Base-by-base conservation (phyloP, 2,888 invertebrate genomes). In the Ypsolopha scabrella region DNA sequence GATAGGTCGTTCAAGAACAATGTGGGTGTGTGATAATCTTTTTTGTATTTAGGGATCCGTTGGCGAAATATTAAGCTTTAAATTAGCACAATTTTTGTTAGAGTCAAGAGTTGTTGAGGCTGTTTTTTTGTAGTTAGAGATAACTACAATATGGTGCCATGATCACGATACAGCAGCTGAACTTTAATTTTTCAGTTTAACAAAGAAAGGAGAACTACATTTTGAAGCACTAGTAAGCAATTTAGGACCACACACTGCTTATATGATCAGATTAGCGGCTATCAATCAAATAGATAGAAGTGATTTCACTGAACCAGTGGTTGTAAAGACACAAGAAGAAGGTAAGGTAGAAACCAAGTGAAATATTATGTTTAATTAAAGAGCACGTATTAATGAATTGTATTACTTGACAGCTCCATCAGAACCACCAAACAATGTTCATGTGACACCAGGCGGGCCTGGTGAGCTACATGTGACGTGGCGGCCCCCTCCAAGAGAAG, bases 281-380 rank as follows among this genome's bases (percentile, higher is more conserved):
- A 91, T 93, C 61, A 96, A 96, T 72, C 92, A 93, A 64, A 93
- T 96, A 58, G 96, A 95, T 61, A 88, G 90, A 49, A 94, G 96
- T 62, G 80, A 89, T 33, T 93, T 91, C 54, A 95, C 95, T 1
- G 91, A 93, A 57, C 85, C 91, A 0, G 91, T 93, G 7, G 90
- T 93, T 7, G 91, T 94, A 6, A 92, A 92, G 68, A 95, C 95
- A 1, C 91, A 93, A 64, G 95, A 96, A 80, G 96, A 96, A 89
- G 92, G 92, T 92, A 70, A 44, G 9, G 4, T 10, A 24, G 2
- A 46, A 24, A 39, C 3, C 39, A 48, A 33, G 1, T 35, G 1
- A 2, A 36, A 24, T 50, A 44, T 36, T 8, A 13, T 36, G 43
- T 35, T 13, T 33, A 8, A 24, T 41, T 11, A n/a, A 38, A 6